A percentile compares a stretch with the other conserved stretches of the same genome.
phyloP scores from a whole-genome alignment of 2,888 invertebrate species.

The Gari tellinella region DNA sequence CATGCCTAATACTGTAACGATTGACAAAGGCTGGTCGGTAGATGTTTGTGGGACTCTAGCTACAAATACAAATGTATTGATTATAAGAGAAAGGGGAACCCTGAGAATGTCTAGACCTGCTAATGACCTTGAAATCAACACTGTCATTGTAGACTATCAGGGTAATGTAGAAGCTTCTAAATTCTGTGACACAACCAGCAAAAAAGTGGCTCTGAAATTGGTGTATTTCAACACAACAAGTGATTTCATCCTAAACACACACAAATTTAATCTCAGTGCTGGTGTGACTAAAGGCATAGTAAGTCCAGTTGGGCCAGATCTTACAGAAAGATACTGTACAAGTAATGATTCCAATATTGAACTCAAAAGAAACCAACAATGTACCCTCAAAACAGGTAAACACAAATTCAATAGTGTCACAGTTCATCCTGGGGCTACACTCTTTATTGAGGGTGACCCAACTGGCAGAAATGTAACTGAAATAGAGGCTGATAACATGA shows the following conservation, averaged over 20 bases:
- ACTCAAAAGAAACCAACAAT: constrained; percentile 58
- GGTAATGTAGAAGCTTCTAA: constrained; percentile 51
- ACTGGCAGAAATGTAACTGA: constrained; percentile 56
- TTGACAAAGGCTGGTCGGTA: constrained; percentile 55
- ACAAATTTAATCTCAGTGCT: constrained; percentile 33
- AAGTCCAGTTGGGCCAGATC: constrained; percentile 13
- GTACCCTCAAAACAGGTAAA: constrained; percentile 51
- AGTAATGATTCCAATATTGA: constrained; percentile 37
- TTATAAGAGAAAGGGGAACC: constrained; percentile 54
- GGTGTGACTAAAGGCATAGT: constrained; percentile 13
- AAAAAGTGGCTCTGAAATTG: constrained; percentile 31
- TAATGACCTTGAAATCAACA: constrained; percentile 35
- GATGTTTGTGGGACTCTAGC: constrained; percentile 68
- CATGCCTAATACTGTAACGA: constrained; percentile 57
- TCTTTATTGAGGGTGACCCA: constrained; percentile 64
- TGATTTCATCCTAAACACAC: constrained; percentile 51
- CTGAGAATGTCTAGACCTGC: constrained; percentile 62
- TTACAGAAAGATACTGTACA: constrained; percentile 29
- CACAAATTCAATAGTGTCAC: constrained; percentile 58
- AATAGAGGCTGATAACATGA: constrained; percentile 53
- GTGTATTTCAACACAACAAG: constrained; percentile 48
- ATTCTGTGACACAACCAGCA: constrained; percentile 47
- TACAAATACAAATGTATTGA: constrained; percentile 50
- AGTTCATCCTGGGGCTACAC: constrained; percentile 64
- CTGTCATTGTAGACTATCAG: constrained; percentile 55